Evolutionary conservation across 2,888 invertebrate species (phyloP), one percentile per base, ranked within the genome.

Genomic region (Pyrocoelia pectoralis): DNA sequence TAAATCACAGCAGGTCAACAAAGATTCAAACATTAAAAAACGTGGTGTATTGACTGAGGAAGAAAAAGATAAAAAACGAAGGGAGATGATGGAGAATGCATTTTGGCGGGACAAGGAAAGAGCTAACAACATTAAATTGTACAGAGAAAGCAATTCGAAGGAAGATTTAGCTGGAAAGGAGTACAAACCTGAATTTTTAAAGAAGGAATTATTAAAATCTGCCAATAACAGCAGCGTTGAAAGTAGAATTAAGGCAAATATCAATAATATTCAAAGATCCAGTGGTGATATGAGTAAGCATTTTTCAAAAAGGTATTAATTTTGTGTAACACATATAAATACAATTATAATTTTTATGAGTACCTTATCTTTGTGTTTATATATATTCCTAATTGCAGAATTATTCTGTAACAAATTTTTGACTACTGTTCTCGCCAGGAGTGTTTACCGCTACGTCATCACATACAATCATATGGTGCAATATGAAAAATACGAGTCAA

Each of bases 241-340:
- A 76, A 88, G 89, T 66, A 86, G 97, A 70, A 90, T 97, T 52
- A 93, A 91, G 75, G 88, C 96, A 10, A 97, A 95, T 77, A 87
- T 93, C 43, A 93, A 96, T 79, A 93, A 94, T 74, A 93, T 97
- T 69, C 97, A 97, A 79, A 85, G 95, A 60, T 90, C 91, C 2
- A 86, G 86, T 14, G 83, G 85, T 17, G 89, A 93, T 52, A 94
- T 97, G 93, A 89, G 94, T 72, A 86, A 88, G 65, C 90, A 95
- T 81, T 97, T 97, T 83, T 92, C 93, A 0, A 69, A 68, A 14
- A 65, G 74, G 50, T 56, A 71, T 43, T 70, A 17, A 18, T 40
- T 54, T 54, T 40, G 9, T 28, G 6, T 50, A 50, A 13, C 12
- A 19, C 10, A 8, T 24, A 14, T 33, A 33, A 33, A n/a, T 33